Percentiles rank a stretch among this genome's conserved stretches.
Conservation (phyloP, 2,888 invertebrate species). For the Kuschelorhynchus macadamiae region DNA sequence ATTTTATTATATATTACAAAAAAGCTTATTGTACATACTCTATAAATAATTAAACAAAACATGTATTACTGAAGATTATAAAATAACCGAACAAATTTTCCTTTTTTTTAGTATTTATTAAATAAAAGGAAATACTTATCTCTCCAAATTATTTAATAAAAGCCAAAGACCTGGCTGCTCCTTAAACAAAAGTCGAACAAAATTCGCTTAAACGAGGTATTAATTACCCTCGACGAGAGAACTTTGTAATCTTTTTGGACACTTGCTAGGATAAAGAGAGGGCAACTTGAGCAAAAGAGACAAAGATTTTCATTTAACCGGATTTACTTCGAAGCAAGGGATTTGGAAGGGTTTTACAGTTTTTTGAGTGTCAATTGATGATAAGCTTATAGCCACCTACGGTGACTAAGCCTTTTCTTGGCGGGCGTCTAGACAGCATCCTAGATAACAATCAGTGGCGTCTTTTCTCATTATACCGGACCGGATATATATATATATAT, state of each 20-base stretch:
- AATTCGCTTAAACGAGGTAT: constrained; percentile 33
- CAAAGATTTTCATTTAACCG: constrained; percentile 48
- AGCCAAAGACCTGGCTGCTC: too few species aligned
- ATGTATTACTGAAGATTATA: too few species aligned
- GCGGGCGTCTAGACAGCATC: constrained; percentile 22
- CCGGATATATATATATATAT: too few species aligned
- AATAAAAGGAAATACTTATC: too few species aligned
- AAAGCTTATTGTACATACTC: too few species aligned
- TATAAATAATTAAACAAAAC: too few species aligned
- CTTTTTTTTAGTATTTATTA: too few species aligned
- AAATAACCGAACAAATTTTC: too few species aligned
- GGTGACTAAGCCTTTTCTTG: constrained; percentile 22
- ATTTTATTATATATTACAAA: too few species aligned
- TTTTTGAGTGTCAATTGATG: constrained; percentile 41
- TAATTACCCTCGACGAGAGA: constrained; percentile 40
- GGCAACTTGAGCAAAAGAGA: constrained; percentile 45
- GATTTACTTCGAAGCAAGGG: constrained; percentile 37
- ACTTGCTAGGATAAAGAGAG: constrained; percentile 42
- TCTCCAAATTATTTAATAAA: too few species aligned
- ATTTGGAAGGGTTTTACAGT: constrained; percentile 37
- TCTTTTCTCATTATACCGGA: not conserved
- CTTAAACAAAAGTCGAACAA: not conserved
- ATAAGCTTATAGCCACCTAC: constrained; percentile 32
- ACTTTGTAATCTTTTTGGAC: constrained; percentile 48
- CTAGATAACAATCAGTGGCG: constrained; percentile 14